Base-by-base conservation (phyloP, 2,888 invertebrate species). In the Dichetophora obliterata region DNA sequence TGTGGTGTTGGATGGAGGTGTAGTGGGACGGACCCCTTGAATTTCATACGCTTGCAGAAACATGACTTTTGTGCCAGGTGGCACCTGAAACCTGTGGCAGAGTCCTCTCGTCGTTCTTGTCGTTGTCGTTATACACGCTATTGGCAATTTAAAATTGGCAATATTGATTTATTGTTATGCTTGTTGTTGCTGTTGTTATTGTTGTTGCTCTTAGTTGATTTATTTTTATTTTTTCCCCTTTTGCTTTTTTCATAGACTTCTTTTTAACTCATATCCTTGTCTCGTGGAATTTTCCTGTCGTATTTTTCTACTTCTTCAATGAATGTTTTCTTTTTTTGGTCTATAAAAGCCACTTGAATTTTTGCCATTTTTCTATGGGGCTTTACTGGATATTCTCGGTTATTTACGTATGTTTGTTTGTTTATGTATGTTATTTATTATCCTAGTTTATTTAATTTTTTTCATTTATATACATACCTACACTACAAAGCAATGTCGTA, bases 131-230 rank as follows among this genome's bases (percentile, higher is more conserved):
- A 43, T 43, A 43, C 43, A 43, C 43, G 43, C 43, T 84, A 86
- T 86, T 86, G 87, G 83, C 86, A 87, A 85, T 87, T 87, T 86
- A 84, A 87, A 86, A 87, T 86, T 86, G 87, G 52, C 73, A 73
- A 72, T 72, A 72, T 72, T 72, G 72, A 72, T 72, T 72, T 73
- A 73, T 73, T 73, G 19, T 73, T 72, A 61, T 27, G 48, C 27
- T 72, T 59, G 59, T 48, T 57, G 57, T 54, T 54, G 70, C 27
- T 52, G 27, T 22, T 70, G 24, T 70, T 70, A 19, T n/a, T 31
- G 52, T n/a, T 27, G 27, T 5, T 48, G 2, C 31, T 52, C n/a
- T 14, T 70, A 16, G 19, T 34, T 52, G 11, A 14, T 22, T 31
- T 48, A 43, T 11, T 50, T 57, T 9, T 24, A 2, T 31, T 65